These are phyloP conservation scores for Cecropterus lyciades DNA, from an alignment of 1,140 invertebrate species.

Conservation along the genomic window DNA sequence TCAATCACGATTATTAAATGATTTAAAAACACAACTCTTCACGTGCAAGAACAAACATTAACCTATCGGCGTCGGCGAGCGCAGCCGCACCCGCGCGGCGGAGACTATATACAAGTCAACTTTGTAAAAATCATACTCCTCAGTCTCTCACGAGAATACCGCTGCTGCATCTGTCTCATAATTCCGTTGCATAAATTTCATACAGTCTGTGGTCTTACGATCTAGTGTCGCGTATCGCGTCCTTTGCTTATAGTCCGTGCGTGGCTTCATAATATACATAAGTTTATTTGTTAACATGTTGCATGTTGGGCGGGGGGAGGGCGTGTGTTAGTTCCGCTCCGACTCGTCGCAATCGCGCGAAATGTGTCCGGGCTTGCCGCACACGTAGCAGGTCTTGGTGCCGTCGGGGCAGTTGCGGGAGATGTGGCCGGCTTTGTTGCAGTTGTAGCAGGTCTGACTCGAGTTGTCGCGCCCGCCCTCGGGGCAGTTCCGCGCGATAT, in stretches of 20 bases:
- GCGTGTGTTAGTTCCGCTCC: constrained; percentile 86
- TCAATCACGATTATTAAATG: constrained; percentile 82
- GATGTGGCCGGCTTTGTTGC: constrained; percentile 95
- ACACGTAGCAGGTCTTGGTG: constrained; percentile 94
- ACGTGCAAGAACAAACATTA: constrained; percentile 82
- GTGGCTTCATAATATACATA: constrained; percentile 79
- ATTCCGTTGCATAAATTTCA: constrained; percentile 73
- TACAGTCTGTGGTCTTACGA: constrained; percentile 67
- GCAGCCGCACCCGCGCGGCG: constrained; percentile 53
- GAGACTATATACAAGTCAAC: constrained; percentile 77
- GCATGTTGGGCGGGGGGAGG: constrained; percentile 48
- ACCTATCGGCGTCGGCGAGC: constrained; percentile 54
- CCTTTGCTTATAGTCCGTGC: constrained; percentile 82
- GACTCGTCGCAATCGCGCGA: constrained; percentile 94
- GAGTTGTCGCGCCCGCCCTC: constrained; percentile 87
- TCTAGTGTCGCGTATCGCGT: constrained; percentile 67
- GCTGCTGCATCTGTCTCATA: constrained; percentile 74
- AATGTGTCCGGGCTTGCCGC: constrained; percentile 95
- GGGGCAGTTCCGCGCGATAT: constrained; percentile 95
- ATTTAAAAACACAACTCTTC: constrained; percentile 83
- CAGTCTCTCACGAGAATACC: constrained; percentile 76
- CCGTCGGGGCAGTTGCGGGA: constrained; percentile 94
- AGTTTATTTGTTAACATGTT: constrained; percentile 58
- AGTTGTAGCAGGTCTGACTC: constrained; percentile 92
- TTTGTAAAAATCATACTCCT: constrained; percentile 73